A percentile compares a stretch with the other conserved stretches of the same genome.
Evolutionary conservation across 2,113 vertebrate species (phyloP).

Genomic region (Odontophorus gujanensis): DNA sequence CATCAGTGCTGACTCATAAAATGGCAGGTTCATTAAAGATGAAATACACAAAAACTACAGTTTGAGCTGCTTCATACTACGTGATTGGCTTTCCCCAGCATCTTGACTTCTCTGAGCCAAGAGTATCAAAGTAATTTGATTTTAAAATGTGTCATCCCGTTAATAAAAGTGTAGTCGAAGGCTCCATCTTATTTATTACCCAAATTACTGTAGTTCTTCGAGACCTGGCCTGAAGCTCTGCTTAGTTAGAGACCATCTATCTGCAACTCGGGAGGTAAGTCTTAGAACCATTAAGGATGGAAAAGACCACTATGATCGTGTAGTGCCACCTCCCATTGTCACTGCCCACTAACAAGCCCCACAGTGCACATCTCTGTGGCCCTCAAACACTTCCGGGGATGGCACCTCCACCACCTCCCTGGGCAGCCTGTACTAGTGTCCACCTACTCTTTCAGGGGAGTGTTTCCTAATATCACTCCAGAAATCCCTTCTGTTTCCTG

Average conservation of each 20-base stretch:
- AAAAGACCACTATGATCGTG: too few relatives aligned
- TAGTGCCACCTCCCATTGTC: too few relatives aligned
- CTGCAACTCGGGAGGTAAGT: neutral
- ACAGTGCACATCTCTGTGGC: too few relatives aligned
- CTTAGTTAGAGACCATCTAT: neutral
- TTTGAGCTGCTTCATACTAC: neutral
- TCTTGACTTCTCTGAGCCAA: slow-evolving; percentile 1
- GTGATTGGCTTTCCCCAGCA: neutral
- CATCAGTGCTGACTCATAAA: slow-evolving; percentile 37
- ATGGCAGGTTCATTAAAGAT: slow-evolving; percentile 30
- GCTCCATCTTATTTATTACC: slow-evolving; percentile 21
- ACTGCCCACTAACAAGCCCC: too few relatives aligned
- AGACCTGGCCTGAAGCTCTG: neutral
- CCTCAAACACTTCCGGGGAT: too few relatives aligned
- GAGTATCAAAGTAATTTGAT: slow-evolving; percentile 17
- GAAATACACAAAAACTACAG: slow-evolving; percentile 4
- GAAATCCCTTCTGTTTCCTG: neutral
- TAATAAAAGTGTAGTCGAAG: neutral
- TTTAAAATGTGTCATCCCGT: neutral
- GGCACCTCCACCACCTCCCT: too few relatives aligned
- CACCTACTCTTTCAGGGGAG: too few relatives aligned
- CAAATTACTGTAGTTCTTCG: neutral
- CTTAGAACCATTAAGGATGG: too few relatives aligned
- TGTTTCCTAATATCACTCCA: too few relatives aligned
- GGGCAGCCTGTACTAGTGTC: too few relatives aligned